Conservation (phyloP, 2,888 invertebrate species). For the Busseola fusca region DNA sequence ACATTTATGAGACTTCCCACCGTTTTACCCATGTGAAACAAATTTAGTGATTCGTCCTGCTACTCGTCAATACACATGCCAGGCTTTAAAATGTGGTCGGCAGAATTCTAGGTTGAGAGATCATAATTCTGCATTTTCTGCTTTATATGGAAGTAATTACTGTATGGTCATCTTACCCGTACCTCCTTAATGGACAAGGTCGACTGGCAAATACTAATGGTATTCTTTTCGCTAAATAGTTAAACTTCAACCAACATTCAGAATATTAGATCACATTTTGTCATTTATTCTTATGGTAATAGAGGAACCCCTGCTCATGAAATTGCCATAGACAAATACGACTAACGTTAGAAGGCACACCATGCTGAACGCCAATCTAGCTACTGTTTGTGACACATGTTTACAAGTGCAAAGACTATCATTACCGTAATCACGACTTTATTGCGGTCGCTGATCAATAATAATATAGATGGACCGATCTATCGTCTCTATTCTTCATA, state of each 20-base stretch:
- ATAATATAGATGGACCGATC: not conserved
- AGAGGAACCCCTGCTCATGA: no score
- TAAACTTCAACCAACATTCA: not conserved
- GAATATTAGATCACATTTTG: not conserved
- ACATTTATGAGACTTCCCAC: conserved; percentile 43
- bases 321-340: no score
- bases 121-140: not conserved
- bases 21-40: conserved; percentile 24
- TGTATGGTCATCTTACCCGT: not conserved
- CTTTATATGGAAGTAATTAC: not conserved
- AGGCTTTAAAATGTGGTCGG: not conserved
- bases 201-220: not conserved
- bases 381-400: not conserved
- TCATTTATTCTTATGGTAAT: no score
- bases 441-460: not conserved
- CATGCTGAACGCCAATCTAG: no score
- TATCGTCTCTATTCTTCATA: not conserved
- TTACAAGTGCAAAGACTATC: not conserved
- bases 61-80: not conserved
- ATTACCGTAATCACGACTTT: not conserved
- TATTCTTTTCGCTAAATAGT: not conserved
- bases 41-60: conserved; percentile 33
- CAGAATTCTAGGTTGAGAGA: not conserved
- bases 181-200: not conserved
- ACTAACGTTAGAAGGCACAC: no score